Base-by-base conservation (phyloP, 2,113 vertebrate species). In the Cephalophus harveyi region DNA sequence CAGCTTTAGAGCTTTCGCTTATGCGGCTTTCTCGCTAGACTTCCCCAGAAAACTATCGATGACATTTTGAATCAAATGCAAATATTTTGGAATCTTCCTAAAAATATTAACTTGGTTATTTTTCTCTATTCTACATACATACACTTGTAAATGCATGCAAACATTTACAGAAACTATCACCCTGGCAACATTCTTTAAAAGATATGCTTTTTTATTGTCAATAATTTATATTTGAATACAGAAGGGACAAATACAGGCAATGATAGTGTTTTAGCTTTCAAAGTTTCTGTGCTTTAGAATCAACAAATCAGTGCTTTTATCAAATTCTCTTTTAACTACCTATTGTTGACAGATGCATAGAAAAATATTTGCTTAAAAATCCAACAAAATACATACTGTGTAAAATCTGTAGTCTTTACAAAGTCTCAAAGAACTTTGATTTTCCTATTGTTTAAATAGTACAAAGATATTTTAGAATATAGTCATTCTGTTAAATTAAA, bases 301-400 rank as follows among this genome's bases (percentile, higher is more conserved):
- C 59, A 87, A 86, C 27, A 40, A n/a, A 88, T 60, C 16, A 59
- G n/a, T 7, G 88, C 62, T 54, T 94, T 91, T 76, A 88, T 60
- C 54, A 64, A 85, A 78, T 87, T 85, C 12, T 48, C 9, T 95
- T 78, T 91, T 88, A 85, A 87, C 84, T 93, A 64, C 48, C 16
- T 62, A 54, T 57, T 95, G 50, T 76, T 90, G 74, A 92, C 64
- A 94, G 87, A 91, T 74, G 48, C 28, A 88, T 84, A 74, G 52
- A 89, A 97, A 95, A 93, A 71, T 88, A 86, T 57, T 97, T 95
- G 43, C n/a, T 93, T 79, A 95, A 94, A 94, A 86, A 96, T 74
- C 55, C 89, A 84, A 88, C 43, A 92, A 78, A 93, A 83, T 64
- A 23, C n/a, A 52, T 10, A 57, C 16, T 40, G 23, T 79, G 15